Conservation (phyloP, 2,888 invertebrate genomes). For the Chymomyza fuscimana region DNA sequence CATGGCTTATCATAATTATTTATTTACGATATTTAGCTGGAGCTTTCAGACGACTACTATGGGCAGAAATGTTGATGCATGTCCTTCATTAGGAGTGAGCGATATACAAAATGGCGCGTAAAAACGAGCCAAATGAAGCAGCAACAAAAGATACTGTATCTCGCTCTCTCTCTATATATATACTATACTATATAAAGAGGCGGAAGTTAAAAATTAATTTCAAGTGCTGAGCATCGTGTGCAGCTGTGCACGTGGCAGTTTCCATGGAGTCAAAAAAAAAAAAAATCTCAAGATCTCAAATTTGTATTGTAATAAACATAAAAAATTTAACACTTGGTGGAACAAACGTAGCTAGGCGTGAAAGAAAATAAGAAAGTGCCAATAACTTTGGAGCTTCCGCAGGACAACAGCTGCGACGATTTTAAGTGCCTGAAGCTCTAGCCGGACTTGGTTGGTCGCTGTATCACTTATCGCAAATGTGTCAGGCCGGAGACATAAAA, state of each 20-base stretch:
- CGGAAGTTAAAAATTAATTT: slow-evolving; percentile 74
- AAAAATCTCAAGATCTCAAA: slow-evolving; percentile 64
- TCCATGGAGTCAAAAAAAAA: not conserved
- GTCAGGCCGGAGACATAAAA: slow-evolving; percentile 40
- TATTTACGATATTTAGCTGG: slow-evolving; percentile 27
- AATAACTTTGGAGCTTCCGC: not conserved
- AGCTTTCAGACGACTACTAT: not conserved
- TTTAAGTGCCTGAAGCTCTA: not conserved
- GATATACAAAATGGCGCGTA: slow-evolving; percentile 39
- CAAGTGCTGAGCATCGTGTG: slow-evolving; percentile 41
- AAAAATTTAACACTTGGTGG: slow-evolving; percentile 53
- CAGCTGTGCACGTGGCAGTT: slow-evolving; percentile 31
- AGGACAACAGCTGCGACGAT: slow-evolving; percentile 51
- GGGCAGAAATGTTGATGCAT: slow-evolving; percentile 58
- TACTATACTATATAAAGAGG: slow-evolving; percentile 25
- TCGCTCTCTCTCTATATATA: slow-evolving; percentile 26
- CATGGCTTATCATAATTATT: slow-evolving; percentile 63
- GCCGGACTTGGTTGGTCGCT: slow-evolving; percentile 22
- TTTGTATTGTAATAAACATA: slow-evolving; percentile 58
- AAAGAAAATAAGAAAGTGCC: slow-evolving; percentile 28
- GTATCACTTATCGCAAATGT: slow-evolving; percentile 27
- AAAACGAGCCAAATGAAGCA: slow-evolving; percentile 48
- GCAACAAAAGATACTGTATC: slow-evolving; percentile 23
- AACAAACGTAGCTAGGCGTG: slow-evolving; percentile 21
- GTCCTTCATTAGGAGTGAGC: slow-evolving; percentile 54